These are phyloP conservation scores for Urophycis tenuis DNA, from an alignment of 2,797 vertebrate species.

Conservation along the genomic window DNA sequence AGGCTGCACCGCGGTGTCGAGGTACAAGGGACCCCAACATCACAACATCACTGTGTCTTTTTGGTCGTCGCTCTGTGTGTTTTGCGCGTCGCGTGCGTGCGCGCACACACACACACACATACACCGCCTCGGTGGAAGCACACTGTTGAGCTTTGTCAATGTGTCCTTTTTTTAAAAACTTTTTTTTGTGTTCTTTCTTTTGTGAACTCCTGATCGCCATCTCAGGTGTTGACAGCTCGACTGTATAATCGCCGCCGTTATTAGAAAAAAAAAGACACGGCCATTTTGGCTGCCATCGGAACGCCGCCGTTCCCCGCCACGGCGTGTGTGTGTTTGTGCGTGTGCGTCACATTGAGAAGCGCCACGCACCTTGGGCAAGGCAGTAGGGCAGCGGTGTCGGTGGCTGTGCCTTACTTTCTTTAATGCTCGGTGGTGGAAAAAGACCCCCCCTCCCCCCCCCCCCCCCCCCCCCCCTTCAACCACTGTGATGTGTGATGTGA, in stretches of 20 bases:
- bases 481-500: neutral
- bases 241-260: neutral
- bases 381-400: neutral
- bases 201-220: neutral
- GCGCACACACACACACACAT: too few species aligned
- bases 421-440: neutral
- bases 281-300: neutral
- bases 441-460: too few species aligned
- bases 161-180: neutral
- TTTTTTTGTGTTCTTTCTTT: neutral
- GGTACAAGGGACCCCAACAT: neutral
- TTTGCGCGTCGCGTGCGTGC: neutral
- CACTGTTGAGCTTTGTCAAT: neutral
- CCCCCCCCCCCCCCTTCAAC: neutral
- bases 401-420: neutral
- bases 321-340: too few species aligned
- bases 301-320: too few species aligned
- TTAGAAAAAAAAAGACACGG: neutral
- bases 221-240: neutral
- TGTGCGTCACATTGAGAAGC: neutral
- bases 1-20: neutral
- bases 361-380: neutral
- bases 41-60: neutral
- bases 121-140: neutral
- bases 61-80: slow-evolving; percentile 22